Conservation (phyloP, 2,797 vertebrate species). For the Lepus townsendii region DNA sequence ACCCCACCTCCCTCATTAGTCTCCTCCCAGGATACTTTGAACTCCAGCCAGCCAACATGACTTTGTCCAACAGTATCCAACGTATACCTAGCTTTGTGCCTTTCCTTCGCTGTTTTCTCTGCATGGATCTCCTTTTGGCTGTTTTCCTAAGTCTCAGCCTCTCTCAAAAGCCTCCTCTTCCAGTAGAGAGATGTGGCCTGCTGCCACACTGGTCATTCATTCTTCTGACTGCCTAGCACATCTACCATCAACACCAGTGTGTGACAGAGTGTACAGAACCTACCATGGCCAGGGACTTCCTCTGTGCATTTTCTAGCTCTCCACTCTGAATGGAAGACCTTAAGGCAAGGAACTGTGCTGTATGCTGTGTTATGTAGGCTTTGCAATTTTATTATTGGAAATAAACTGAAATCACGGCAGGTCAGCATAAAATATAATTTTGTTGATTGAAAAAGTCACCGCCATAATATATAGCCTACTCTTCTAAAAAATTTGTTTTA, state of each 20-base stretch:
- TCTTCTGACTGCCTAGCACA: neutral
- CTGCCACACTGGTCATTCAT: neutral
- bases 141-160: neutral
- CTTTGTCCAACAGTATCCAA: neutral
- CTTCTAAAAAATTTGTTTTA: too few species aligned
- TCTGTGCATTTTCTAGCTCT: neutral
- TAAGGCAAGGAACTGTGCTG: neutral
- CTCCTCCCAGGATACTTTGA: neutral
- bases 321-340: neutral
- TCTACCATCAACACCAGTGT: accelerated
- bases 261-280: neutral
- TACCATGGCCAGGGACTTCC: neutral
- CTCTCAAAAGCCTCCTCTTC: neutral
- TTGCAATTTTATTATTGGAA: neutral
- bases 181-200: neutral
- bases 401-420: neutral
- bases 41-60: neutral
- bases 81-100: neutral
- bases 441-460: neutral
- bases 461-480: neutral
- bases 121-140: neutral
- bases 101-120: neutral
- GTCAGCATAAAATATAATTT: neutral
- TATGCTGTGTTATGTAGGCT: neutral
- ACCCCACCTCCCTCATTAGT: neutral